Percentiles rank a stretch among this genome's conserved stretches.
Conservation (phyloP, 2,888 invertebrate species). For the Blastobasis lacticolella region DNA sequence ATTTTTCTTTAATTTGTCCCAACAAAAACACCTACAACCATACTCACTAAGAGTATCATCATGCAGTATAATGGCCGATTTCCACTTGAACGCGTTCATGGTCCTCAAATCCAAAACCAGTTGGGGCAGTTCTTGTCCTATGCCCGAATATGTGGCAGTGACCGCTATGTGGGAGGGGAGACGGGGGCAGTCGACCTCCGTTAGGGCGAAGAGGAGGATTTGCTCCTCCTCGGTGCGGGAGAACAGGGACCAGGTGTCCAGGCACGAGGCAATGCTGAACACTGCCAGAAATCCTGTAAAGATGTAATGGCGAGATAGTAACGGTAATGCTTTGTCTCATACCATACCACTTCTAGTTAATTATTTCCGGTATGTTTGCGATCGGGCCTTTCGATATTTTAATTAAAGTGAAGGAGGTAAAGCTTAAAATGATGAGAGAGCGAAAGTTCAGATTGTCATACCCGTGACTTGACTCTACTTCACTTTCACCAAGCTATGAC, state of each 20-base stretch:
- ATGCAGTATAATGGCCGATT: constrained; percentile 80
- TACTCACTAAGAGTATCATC: constrained; percentile 81
- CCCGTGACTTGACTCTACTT: too few species aligned
- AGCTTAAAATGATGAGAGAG: too few species aligned
- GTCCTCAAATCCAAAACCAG: constrained; percentile 83
- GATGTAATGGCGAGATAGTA: neutral
- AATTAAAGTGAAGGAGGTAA: too few species aligned
- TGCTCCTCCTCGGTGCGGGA: constrained; percentile 76
- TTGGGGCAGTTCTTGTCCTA: constrained; percentile 85
- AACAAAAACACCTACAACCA: too few species aligned
- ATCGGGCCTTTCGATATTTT: too few species aligned
- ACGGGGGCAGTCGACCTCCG: constrained; percentile 86
- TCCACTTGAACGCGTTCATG: constrained; percentile 79
- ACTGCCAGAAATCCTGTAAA: constrained; percentile 80
- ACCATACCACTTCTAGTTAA: too few species aligned
- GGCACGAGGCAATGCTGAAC: constrained; percentile 83
- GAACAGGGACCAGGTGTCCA: constrained; percentile 83
- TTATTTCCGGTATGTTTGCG: too few species aligned
- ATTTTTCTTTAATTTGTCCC: too few species aligned
- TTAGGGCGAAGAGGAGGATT: constrained; percentile 82
- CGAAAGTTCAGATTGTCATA: too few species aligned
- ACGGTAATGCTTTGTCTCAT: too few species aligned
- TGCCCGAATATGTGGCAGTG: constrained; percentile 79
- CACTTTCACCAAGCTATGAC: too few species aligned
- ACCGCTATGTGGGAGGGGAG: constrained; percentile 79